Evolutionary conservation across 2,113 vertebrate genomes (phyloP).

Genomic region (Nematolebias whitei): DNA sequence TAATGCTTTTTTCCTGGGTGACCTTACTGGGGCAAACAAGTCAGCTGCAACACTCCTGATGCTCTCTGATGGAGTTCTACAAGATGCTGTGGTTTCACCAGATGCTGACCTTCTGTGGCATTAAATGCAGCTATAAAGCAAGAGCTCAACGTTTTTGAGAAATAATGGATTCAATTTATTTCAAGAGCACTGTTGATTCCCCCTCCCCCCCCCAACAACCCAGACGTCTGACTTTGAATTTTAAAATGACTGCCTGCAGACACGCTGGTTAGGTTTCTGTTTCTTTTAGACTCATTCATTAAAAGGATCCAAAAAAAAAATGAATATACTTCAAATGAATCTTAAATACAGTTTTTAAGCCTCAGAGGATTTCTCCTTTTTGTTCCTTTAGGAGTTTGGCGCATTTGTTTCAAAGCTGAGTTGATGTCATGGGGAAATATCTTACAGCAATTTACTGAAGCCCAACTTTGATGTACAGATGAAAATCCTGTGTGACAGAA

Average conservation of each 20-base stretch:
- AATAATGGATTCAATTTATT: background rate
- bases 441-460: slow-evolving; percentile 8
- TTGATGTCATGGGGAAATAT: slow-evolving; percentile 10
- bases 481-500: background rate
- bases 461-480: slow-evolving; percentile 3
- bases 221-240: background rate
- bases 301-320: background rate
- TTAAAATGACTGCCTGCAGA: too few species aligned
- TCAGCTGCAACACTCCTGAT: slow-evolving; percentile 28
- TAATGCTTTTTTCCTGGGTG: slow-evolving; percentile 4
- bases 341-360: background rate
- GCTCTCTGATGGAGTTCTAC: background rate
- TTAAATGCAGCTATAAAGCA: background rate
- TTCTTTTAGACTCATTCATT: background rate
- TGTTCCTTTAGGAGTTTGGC: background rate
- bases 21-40: slow-evolving; percentile 19
- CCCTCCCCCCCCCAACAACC: background rate
- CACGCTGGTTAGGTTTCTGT: too few species aligned
- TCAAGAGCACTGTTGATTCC: background rate
- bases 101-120: background rate
- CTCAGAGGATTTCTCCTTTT: background rate
- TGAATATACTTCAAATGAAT: background rate
- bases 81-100: background rate
- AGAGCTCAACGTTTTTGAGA: background rate
- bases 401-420: slow-evolving; percentile 1